Base-by-base conservation (phyloP, 2,888 invertebrate species). In the Amblyjoppa fuscipennis region DNA sequence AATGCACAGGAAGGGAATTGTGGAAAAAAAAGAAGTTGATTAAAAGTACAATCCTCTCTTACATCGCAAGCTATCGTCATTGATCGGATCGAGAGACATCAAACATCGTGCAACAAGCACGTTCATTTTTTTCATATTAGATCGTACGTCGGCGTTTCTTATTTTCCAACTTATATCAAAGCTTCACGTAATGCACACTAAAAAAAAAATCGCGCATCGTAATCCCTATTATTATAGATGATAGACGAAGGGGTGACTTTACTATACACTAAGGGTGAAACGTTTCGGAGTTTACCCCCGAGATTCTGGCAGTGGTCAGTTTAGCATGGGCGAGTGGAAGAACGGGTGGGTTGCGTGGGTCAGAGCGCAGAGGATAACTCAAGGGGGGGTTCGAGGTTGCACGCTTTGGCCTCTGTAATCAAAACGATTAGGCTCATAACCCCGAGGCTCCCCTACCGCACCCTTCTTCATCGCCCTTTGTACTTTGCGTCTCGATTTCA, bases 371-470 rank as follows among this genome's bases (percentile, higher is more conserved):
- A 41, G 25, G 59, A 13, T 41, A 41, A 73, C 16, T 38, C 59
- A 16, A 59, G 61, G 73, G 73, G 73, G 38, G 41, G 9, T 4
- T 73, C 73, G 81, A 83, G 87, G 81, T 84, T 90, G 90, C 87
- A 87, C 88, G 85, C 87, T 59, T 90, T 90, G 88, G 89, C 89
- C 85, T 88, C 78, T 49, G 88, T 90, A 90, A 90, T 90, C 90
- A 85, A 78, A 82, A 81, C 88, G 89, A 89, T 90, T 89, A 90
- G 87, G 78, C 88, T 41, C n/a, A n/a, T 61, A 45, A 16, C n/a
- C 16, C 28, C 13, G n/a, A 6, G 56, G 41, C 41, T 51, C 56
- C 25, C 56, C 38, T 73, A 56, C 38, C 56, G 2, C 9, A 73
- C 25, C 45, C 25, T 38, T 74, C 25, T 59, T 74, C 28, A 45